Evolutionary conservation across 1,140 invertebrate species (phyloP), one percentile per base, ranked within the genome.

Genomic region (Cecropterus lyciades): DNA sequence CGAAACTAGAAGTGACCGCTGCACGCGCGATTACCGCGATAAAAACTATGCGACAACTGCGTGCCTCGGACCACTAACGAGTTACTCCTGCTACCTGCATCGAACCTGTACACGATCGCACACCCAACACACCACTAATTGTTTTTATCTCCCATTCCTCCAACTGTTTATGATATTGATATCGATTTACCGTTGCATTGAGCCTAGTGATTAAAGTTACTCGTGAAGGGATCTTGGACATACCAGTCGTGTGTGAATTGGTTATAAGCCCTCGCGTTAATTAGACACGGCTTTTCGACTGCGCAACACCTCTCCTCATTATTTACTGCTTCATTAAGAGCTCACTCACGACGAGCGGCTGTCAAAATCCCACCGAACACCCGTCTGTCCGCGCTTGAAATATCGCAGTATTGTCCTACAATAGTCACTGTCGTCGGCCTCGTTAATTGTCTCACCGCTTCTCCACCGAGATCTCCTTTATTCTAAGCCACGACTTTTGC

Each of bases 261-360:
- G 40, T 30, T 30, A 30, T 30, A 30, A 30, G 27, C 27, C 27
- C 73, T 75, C 65, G 66, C 75, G 75, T 82, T 89, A 89, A 91
- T 92, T 89, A 88, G 85, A 84, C 81, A 79, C 80, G 82, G 80
- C 65, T 78, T 79, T 84, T 70, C 75, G 73, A 71, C 77, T 69
- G 75, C 72, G 71, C 80, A 85, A 85, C 84, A 91, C 89, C 82
- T 85, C 77, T 70, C 65, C 82, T 90, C 87, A 90, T 91, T 91
- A 91, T 91, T 90, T 87, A 89, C 87, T 80, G 87, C 84, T 90
- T 91, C 89, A 91, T 91, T 91, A 91, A 85, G 86, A 88, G 84
- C 82, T 85, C 77, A 79, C 81, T 86, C 80, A 75, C 82, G 82
- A 85, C 80, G 77, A 77, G 75, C 77, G 77, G 46, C 83, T 87